These are phyloP conservation scores for Gymnocephalus cernua DNA, from an alignment of 2,113 vertebrate genomes.

Conservation along the genomic window DNA sequence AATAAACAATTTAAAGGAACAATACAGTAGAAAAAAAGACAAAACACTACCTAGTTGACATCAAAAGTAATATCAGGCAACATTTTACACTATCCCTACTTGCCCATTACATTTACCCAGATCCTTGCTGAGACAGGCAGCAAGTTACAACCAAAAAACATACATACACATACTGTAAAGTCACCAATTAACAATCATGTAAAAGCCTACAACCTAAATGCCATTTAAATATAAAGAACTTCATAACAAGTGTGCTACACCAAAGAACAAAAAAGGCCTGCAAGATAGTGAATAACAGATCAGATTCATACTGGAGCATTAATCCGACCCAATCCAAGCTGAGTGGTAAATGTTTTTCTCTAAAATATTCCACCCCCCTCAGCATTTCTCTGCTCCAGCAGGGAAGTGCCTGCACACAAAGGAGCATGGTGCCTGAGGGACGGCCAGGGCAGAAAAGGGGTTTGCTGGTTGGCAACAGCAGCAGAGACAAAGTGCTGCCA, in stretches of 20 bases:
- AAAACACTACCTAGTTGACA: background rate
- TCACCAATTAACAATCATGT: background rate
- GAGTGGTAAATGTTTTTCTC: slow-evolving; percentile 31
- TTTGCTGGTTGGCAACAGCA: slow-evolving; percentile 59
- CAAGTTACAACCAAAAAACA: background rate
- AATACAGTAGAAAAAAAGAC: background rate
- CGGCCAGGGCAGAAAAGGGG: slow-evolving; percentile 31
- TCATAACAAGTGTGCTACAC: background rate
- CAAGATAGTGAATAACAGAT: background rate
- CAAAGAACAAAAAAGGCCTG: background rate
- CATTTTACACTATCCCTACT: background rate
- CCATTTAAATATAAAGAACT: background rate
- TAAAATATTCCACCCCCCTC: slow-evolving; percentile 34
- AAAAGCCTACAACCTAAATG: background rate
- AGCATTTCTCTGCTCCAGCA: slow-evolving; percentile 33
- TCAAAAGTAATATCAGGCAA: background rate
- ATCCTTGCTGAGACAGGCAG: too few species aligned
- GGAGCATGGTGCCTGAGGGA: slow-evolving; percentile 62
- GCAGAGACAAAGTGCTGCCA: slow-evolving; percentile 43
- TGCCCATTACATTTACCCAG: background rate
- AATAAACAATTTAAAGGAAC: background rate
- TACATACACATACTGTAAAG: background rate
- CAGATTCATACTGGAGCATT: background rate
- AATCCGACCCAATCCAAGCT: slow-evolving; percentile 23
- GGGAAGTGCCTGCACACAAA: slow-evolving; percentile 42